Conservation (phyloP, 2,797 vertebrate genomes). For the Channa striata region DNA sequence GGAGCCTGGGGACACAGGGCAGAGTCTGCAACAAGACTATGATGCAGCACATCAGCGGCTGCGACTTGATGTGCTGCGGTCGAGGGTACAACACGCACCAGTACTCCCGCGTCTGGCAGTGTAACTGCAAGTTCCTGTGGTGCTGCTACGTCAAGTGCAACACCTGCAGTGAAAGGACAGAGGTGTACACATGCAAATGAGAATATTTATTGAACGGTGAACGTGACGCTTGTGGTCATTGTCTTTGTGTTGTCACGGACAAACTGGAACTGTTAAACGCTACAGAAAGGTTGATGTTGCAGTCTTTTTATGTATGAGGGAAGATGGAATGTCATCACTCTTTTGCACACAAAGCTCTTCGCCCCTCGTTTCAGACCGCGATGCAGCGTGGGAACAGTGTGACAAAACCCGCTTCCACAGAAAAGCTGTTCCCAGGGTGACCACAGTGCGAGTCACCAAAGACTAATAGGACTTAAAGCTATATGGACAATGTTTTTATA, state of each 20-base stretch:
- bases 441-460: slow-evolving; percentile 43
- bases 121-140: slow-evolving; percentile 99
- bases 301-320: slow-evolving; percentile 48
- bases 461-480: slow-evolving; percentile 69
- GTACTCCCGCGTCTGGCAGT: slow-evolving; percentile 97
- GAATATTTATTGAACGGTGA: slow-evolving; percentile 70
- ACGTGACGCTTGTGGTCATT: slow-evolving; percentile 31
- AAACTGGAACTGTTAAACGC: slow-evolving; percentile 45
- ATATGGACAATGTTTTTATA: slow-evolving; percentile 45
- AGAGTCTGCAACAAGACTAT: slow-evolving; percentile 97
- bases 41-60: slow-evolving; percentile 92
- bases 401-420: slow-evolving; percentile 29
- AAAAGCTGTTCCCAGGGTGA: slow-evolving; percentile 37
- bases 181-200: slow-evolving; percentile 98
- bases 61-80: slow-evolving; percentile 97
- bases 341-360: slow-evolving; percentile 77
- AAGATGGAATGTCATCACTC: slow-evolving; percentile 52
- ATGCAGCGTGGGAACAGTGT: slow-evolving; percentile 23
- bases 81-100: slow-evolving; percentile 98
- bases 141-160: slow-evolving; percentile 99
- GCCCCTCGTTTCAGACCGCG: slow-evolving; percentile 50
- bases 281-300: slow-evolving; percentile 43
- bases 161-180: slow-evolving; percentile 98
- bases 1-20: slow-evolving; percentile 95
- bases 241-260: slow-evolving; percentile 56